Evolutionary conservation across 2,797 vertebrate species (phyloP).

Genomic region (Liparis tanakae): DNA sequence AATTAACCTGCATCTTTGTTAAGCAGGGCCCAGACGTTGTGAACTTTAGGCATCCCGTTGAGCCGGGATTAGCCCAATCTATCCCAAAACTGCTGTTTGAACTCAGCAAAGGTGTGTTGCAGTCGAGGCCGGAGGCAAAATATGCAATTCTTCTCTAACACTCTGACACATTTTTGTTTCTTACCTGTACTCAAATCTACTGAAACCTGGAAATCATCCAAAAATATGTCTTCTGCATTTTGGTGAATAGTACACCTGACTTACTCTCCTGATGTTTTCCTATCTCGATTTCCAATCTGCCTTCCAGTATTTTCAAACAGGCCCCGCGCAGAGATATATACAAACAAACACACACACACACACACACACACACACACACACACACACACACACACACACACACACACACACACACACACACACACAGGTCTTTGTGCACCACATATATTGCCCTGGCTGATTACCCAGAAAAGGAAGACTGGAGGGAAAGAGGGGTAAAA

Average conservation of each 20-base stretch:
- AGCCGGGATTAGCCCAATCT: constrained; percentile 80
- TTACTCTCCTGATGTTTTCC: constrained; percentile 53
- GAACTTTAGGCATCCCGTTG: constrained; percentile 79
- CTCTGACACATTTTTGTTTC: constrained; percentile 60
- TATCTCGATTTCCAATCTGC: constrained; percentile 67
- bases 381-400: not conserved
- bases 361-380: not conserved
- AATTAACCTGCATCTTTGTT: constrained; percentile 78
- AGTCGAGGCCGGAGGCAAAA: constrained; percentile 63
- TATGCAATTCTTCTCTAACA: constrained; percentile 67
- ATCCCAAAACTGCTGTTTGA: constrained; percentile 70
- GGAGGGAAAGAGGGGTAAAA: constrained; percentile 61
- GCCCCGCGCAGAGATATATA: constrained; percentile 12
- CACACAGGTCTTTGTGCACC: constrained; percentile 56
- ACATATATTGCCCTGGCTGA: constrained; percentile 68
- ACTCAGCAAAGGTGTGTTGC: constrained; percentile 70
- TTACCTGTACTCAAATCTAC: constrained; percentile 50
- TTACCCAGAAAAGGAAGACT: constrained; percentile 65
- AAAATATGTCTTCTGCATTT: constrained; percentile 67
- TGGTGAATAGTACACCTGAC: constrained; percentile 41
- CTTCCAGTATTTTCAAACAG: constrained; percentile 61
- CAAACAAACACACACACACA: constrained; percentile 40
- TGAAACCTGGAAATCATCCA: constrained; percentile 49
- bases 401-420: constrained; percentile 32
- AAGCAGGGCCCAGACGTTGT: constrained; percentile 71